Conservation (phyloP, 2,113 vertebrate species). For the Galemys pyrenaicus region DNA sequence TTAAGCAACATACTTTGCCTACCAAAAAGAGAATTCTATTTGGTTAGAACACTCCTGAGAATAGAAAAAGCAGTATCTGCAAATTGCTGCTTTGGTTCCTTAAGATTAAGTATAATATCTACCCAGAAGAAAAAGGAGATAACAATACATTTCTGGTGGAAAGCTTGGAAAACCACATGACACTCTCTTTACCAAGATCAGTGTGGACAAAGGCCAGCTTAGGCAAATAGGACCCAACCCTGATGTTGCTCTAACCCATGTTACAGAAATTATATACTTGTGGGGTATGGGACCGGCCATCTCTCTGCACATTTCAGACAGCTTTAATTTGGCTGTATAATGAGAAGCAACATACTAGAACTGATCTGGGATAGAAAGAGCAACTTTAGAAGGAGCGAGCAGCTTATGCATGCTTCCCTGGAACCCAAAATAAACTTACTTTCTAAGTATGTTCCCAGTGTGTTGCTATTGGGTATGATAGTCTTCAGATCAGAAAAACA, state of each 20-base stretch:
- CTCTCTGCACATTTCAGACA: constrained; percentile 15
- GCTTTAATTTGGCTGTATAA: constrained; percentile 12
- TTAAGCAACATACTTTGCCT: constrained; percentile 75
- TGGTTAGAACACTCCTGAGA: constrained; percentile 73
- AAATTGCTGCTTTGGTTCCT: constrained; percentile 58
- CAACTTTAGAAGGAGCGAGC: constrained; percentile 47
- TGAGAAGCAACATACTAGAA: constrained; percentile 14
- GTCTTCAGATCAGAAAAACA: constrained; percentile 43
- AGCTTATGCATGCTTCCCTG: constrained; percentile 59
- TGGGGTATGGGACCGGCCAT: background rate
- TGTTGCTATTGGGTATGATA: background rate
- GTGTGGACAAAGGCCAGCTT: background rate
- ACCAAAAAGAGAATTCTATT: constrained; percentile 75
- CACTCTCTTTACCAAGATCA: background rate
- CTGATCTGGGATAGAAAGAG: constrained; percentile 45
- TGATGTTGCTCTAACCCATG: background rate
- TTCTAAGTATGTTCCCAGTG: constrained; percentile 50
- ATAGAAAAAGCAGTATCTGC: constrained; percentile 64
- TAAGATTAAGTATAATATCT: constrained; percentile 65
- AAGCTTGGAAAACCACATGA: background rate
- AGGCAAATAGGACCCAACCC: background rate
- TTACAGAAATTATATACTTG: background rate
- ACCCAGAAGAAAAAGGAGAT: constrained; percentile 25
- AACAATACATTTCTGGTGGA: background rate
- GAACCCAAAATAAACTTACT: constrained; percentile 61